Evolutionary conservation across 2,888 invertebrate genomes (phyloP).

Genomic region (Lottia gigantea): DNA sequence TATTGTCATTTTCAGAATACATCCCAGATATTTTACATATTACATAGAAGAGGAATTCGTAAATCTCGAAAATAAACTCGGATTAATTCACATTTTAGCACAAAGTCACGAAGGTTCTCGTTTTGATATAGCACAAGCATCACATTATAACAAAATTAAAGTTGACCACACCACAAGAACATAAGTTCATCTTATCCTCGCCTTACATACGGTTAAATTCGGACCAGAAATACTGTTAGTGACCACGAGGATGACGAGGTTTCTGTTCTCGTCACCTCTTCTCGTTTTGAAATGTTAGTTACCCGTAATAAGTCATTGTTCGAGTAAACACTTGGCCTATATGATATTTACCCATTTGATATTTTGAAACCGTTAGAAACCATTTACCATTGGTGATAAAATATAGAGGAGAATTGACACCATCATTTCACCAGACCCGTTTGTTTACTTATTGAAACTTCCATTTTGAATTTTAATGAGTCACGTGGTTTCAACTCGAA

Average conservation of each 20-base stretch:
- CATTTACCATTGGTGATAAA: neutral
- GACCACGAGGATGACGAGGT: too few species aligned
- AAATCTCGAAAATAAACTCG: too few species aligned
- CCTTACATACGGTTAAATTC: too few species aligned
- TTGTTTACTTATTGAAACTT: neutral
- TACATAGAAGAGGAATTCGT: too few species aligned
- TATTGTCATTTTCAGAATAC: too few species aligned
- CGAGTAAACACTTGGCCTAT: constrained; percentile 1
- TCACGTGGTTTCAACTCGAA: constrained; percentile 18
- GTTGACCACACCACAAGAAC: neutral
- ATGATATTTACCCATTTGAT: too few species aligned
- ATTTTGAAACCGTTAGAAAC: too few species aligned
- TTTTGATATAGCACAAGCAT: constrained; percentile 8
- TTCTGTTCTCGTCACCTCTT: neutral
- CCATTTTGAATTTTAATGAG: neutral
- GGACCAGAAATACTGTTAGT: too few species aligned
- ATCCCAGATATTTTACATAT: too few species aligned
- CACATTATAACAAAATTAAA: constrained; percentile 3
- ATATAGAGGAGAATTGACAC: constrained; percentile 1
- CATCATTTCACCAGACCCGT: neutral
- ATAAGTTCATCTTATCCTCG: neutral
- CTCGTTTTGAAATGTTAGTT: neutral
- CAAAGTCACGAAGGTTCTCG: neutral
- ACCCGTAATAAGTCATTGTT: constrained; percentile 1
- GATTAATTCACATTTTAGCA: neutral